Evolutionary conservation across 2,797 vertebrate species (phyloP).

Genomic region (Taeniopygia guttata): DNA sequence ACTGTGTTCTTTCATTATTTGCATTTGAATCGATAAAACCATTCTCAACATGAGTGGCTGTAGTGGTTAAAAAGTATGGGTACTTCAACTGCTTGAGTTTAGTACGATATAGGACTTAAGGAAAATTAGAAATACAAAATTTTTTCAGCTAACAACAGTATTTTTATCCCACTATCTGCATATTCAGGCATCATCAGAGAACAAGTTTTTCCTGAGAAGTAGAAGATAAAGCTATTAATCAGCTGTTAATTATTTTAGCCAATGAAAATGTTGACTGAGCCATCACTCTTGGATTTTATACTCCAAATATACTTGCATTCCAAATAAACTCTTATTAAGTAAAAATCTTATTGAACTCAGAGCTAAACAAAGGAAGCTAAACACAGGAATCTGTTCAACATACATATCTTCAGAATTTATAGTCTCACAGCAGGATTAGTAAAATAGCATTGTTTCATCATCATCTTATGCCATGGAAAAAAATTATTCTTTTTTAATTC

Average conservation of each 20-base stretch:
- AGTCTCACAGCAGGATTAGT: not conserved
- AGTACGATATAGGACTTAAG: not conserved
- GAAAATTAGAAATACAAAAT: not conserved
- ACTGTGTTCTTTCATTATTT: not conserved
- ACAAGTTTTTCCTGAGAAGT: not conserved
- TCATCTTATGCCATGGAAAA: not conserved
- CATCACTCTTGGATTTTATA: constrained; percentile 9
- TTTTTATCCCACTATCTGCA: not conserved
- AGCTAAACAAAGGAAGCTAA: constrained; percentile 26
- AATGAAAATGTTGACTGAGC: constrained; percentile 16
- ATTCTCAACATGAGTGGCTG: not conserved
- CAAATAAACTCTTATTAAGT: constrained; percentile 17
- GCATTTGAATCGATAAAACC: not conserved
- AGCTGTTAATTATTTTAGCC: not conserved
- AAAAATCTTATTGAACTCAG: constrained; percentile 26
- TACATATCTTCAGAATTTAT: not conserved
- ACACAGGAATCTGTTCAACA: not conserved
- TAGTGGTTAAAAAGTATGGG: not conserved
- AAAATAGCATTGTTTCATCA: constrained; percentile 17
- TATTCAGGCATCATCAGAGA: not conserved
- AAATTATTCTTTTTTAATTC: not conserved
- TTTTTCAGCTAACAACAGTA: not conserved
- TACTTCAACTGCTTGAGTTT: not conserved
- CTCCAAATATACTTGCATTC: not conserved
- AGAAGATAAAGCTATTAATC: not conserved